phyloP scores from a whole-genome alignment of 2,888 invertebrate genomes.

The Resseliella maxima region DNA sequence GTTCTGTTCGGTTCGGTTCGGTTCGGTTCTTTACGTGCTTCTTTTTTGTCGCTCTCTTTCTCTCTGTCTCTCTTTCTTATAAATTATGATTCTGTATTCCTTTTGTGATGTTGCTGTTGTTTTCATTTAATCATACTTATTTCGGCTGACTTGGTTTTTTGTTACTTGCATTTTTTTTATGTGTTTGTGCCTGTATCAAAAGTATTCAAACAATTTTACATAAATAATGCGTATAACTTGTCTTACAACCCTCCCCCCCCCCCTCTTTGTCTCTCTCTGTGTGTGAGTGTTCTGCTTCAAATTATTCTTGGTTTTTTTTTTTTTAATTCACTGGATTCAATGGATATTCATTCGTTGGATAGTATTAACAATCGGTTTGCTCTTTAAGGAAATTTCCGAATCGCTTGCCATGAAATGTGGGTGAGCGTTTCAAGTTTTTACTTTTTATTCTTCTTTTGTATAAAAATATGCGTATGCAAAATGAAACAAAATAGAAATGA shows the following conservation, averaged over 20 bases:
- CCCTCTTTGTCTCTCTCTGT: too few relatives aligned
- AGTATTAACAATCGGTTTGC: too few relatives aligned
- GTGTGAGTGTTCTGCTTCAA: too few relatives aligned
- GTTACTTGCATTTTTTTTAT: neutral
- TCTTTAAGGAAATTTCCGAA: too few relatives aligned
- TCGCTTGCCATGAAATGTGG: too few relatives aligned
- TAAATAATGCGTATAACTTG: too few relatives aligned
- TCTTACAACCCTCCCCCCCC: too few relatives aligned
- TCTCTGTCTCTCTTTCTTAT: neutral
- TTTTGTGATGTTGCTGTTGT: conserved; percentile 43
- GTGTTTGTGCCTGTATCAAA: neutral
- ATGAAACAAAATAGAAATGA: neutral
- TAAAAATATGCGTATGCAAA: neutral
- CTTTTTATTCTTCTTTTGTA: neutral
- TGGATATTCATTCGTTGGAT: too few relatives aligned
- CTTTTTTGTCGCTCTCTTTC: neutral
- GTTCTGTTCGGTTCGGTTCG: neutral
- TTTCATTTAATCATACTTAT: conserved; percentile 43
- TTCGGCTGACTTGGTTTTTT: conserved; percentile 4
- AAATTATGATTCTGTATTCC: neutral
- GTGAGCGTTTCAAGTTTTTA: neutral
- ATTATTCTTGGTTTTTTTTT: too few relatives aligned
- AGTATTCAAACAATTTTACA: too few relatives aligned
- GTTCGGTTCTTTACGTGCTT: neutral
- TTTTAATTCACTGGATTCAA: too few relatives aligned